Conservation (phyloP, 2,113 vertebrate species). For the Bubo blakistoni region DNA sequence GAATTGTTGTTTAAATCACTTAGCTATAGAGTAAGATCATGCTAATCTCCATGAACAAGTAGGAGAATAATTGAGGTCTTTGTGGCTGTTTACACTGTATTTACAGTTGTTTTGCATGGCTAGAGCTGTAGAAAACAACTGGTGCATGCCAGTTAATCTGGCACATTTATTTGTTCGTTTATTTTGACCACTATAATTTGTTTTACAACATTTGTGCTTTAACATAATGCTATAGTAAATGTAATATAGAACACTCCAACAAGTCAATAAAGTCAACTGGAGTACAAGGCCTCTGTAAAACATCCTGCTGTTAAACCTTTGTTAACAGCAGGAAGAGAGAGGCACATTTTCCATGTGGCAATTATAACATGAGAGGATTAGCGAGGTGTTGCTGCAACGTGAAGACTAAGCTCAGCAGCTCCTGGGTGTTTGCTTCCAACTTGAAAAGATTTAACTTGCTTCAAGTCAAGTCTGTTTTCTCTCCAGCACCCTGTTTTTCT, state of each 20-base stretch:
- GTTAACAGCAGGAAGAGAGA: background rate
- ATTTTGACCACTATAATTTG: conserved; percentile 25
- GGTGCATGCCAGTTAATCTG: background rate
- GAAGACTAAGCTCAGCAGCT: background rate
- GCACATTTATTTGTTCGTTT: background rate
- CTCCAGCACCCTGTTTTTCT: background rate
- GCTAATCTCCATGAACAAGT: background rate
- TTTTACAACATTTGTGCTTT: background rate
- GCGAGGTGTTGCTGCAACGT: rapidly evolving
- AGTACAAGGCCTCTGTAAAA: background rate
- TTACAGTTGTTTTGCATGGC: conserved; percentile 21
- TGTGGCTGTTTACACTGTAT: background rate
- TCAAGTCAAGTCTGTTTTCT: background rate
- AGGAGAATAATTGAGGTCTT: conserved; percentile 20
- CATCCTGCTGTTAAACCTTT: background rate
- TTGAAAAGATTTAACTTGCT: background rate
- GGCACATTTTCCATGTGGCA: background rate
- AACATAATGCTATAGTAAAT: background rate
- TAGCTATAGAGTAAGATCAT: background rate
- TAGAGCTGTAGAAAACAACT: background rate
- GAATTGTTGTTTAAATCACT: conserved; percentile 15
- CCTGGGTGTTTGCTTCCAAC: background rate
- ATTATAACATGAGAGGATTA: background rate
- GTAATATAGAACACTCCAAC: background rate
- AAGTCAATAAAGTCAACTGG: background rate